Evolutionary conservation across 2,113 vertebrate genomes (phyloP).

Genomic region (Psilopsiagon aymara): DNA sequence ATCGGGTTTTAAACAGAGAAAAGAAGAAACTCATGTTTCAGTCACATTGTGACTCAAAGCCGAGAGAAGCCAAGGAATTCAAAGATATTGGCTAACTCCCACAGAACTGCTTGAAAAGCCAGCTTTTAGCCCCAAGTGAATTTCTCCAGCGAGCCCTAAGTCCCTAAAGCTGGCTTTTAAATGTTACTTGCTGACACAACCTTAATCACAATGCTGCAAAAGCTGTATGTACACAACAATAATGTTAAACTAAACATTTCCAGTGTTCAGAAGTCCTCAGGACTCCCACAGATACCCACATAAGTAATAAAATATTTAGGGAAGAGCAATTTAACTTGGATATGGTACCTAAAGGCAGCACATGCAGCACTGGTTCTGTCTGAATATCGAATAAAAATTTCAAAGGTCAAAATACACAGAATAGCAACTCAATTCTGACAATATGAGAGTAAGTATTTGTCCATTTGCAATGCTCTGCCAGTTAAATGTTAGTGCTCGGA

Average conservation of each 20-base stretch:
- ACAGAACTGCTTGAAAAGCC: constrained; percentile 49
- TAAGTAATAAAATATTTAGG: background rate
- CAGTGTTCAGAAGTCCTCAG: background rate
- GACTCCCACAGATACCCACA: background rate
- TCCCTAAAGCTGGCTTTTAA: constrained; percentile 33
- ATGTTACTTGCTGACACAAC: constrained; percentile 43
- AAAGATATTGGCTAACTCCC: constrained; percentile 45
- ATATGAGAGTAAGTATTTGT: background rate
- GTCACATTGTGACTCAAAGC: constrained; percentile 31
- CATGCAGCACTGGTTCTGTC: background rate
- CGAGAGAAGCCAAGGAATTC: constrained; percentile 46
- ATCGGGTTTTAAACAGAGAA: constrained; percentile 1
- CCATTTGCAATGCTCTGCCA: background rate
- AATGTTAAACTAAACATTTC: background rate
- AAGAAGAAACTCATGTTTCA: constrained; percentile 57
- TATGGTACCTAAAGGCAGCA: background rate
- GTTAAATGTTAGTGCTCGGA: background rate
- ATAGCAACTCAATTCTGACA: background rate
- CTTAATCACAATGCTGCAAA: constrained; percentile 31
- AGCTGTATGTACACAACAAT: background rate
- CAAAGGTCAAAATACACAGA: background rate
- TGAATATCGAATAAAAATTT: background rate
- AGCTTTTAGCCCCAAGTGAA: constrained; percentile 40
- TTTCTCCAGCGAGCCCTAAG: background rate
- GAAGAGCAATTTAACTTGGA: background rate